Evolutionary conservation across 2,797 vertebrate genomes (phyloP).

Genomic region (Periparus ater): DNA sequence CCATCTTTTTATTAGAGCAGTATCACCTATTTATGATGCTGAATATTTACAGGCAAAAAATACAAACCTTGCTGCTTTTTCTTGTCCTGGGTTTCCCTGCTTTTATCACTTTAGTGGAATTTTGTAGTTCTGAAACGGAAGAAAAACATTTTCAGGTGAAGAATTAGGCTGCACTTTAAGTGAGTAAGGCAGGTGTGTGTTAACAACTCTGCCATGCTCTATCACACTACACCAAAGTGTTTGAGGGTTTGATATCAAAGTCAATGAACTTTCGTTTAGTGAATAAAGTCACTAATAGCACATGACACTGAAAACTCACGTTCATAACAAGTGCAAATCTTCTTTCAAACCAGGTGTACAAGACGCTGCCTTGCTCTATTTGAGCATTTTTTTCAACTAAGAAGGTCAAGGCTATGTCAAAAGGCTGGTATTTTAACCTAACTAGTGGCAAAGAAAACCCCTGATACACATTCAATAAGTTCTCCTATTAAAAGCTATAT

Average conservation of each 20-base stretch:
- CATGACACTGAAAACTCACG: neutral
- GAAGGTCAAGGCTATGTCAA: neutral
- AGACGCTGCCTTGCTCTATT: neutral
- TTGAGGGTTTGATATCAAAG: neutral
- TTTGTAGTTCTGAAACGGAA: conserved; percentile 82
- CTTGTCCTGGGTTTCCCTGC: conserved; percentile 83
- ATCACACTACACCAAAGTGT: neutral
- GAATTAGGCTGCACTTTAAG: neutral
- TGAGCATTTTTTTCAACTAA: neutral
- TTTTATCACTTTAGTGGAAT: conserved; percentile 84
- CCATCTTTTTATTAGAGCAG: neutral
- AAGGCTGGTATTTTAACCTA: neutral
- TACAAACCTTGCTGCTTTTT: conserved; percentile 88
- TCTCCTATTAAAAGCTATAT: neutral
- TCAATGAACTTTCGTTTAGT: neutral
- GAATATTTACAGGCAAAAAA: neutral
- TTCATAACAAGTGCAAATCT: neutral
- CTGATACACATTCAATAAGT: neutral
- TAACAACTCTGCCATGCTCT: neutral
- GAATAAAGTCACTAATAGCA: neutral
- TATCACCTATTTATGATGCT: neutral
- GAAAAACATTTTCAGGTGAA: neutral
- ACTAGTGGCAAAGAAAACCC: neutral
- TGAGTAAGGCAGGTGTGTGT: neutral
- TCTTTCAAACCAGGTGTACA: neutral